Base-by-base conservation (phyloP, 2,113 vertebrate species). In the Canis aureus region DNA sequence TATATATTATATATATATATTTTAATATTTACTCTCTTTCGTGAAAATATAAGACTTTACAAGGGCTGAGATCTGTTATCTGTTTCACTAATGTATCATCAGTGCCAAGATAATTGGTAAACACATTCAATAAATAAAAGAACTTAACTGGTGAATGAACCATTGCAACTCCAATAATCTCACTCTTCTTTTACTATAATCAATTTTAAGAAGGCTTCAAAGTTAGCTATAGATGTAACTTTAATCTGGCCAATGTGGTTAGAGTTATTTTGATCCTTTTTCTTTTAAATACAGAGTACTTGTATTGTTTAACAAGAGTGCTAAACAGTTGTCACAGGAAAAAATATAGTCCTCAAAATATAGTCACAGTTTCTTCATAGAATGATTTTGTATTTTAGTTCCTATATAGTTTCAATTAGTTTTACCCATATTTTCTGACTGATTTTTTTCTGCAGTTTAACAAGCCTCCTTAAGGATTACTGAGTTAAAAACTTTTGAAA, bases 131-230 rank as follows among this genome's bases (percentile, higher is more conserved):
- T 69, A 93, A 93, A 89, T 43, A 67, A 89, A 67, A 11, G 16
- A 80, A 67, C 85, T 84, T 73, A 92, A 78, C 35, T 57, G 20
- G 23, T 83, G 27, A 96, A 80, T 91, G 69, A 87, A 95, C 95
- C 67, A 71, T 11, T 78, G 11, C 5, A 93, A 49, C 23, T 73
- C 19, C 17, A 76, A 55, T 93, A 69, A 76, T 38, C n/a, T 95
- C 51, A 1, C 15, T 49, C 43, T 49, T 73, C 15, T 81, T 87
- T 94, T 81, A 5, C n/a, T 78, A 43, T 83, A 93, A 43, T 91
- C 32, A 55, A 11, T 92, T 71, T 89, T 73, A 62, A 2, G 73
- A 81, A 81, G 7, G 10, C 29, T 62, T 94, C 35, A 86, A 57
- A 92, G 32, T 84, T 87, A 80, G 27, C 66, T 84, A 6, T 2